phyloP scores from a whole-genome alignment of 2,888 invertebrate genomes.

The Macaria liturata region DNA sequence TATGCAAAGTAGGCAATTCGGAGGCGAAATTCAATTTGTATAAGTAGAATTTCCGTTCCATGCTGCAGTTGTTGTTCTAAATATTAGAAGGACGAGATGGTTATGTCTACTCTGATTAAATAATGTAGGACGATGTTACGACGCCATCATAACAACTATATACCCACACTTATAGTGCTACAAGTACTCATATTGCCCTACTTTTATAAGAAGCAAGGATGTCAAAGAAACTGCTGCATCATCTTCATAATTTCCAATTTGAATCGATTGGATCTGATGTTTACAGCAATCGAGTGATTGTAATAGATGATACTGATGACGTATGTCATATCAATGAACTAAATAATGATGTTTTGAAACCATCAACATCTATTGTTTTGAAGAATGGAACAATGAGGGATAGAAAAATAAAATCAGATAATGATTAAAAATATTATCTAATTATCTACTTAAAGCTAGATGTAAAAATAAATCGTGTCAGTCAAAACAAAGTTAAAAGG shows the following conservation, averaged over 20 bases:
- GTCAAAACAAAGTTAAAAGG: no score
- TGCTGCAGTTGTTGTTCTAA: slow-evolving; percentile 42
- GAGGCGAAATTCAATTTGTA: slow-evolving; percentile 21
- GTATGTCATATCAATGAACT: slow-evolving; percentile 22
- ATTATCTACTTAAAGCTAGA: no score
- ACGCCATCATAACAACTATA: slow-evolving; percentile 36
- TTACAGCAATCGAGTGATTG: slow-evolving; percentile 14
- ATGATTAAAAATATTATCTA: no score
- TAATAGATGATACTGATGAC: slow-evolving; percentile 14
- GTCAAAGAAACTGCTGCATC: slow-evolving; percentile 17
- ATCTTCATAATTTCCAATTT: slow-evolving; percentile 23
- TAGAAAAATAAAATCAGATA: no score
- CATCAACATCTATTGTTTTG: not conserved
- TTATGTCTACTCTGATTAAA: slow-evolving; percentile 58
- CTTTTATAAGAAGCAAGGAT: slow-evolving; percentile 8
- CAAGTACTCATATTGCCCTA: slow-evolving; percentile 4
- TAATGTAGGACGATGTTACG: slow-evolving; percentile 47
- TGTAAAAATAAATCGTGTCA: no score
- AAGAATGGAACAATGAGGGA: no score
- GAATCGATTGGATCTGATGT: slow-evolving; percentile 19
- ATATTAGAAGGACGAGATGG: slow-evolving; percentile 51
- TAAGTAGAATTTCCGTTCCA: slow-evolving; percentile 28
- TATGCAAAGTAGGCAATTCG: slow-evolving; percentile 22
- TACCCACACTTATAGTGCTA: slow-evolving; percentile 17
- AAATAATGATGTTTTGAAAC: slow-evolving; percentile 6